Evolutionary conservation across 2,797 vertebrate species (phyloP).

Genomic region (Phaenicophaeus curvirostris): DNA sequence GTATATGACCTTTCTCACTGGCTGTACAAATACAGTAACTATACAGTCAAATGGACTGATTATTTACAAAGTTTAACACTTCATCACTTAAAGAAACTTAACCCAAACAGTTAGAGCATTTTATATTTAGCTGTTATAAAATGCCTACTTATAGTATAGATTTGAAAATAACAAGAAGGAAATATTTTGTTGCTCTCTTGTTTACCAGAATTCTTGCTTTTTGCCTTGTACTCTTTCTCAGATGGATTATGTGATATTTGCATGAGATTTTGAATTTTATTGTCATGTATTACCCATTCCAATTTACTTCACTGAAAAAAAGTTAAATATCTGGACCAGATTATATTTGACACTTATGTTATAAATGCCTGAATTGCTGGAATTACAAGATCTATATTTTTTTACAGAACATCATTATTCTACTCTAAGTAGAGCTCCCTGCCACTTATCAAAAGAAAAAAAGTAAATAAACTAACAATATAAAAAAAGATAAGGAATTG

Average conservation of each 20-base stretch:
- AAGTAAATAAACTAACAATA: background rate
- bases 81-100: background rate
- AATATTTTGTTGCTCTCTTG: background rate
- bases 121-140: constrained; percentile 2
- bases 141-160: background rate
- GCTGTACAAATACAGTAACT: background rate
- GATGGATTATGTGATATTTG: background rate
- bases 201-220: background rate
- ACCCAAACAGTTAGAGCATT: background rate
- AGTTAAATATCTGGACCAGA: constrained; percentile 1
- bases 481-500: background rate
- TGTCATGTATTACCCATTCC: constrained; percentile 28
- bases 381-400: constrained; percentile 23
- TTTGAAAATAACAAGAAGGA: constrained; percentile 33
- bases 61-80: background rate
- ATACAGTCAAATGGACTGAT: background rate
- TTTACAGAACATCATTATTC: background rate
- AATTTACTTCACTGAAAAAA: constrained; percentile 56
- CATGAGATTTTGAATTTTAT: constrained; percentile 37
- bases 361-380: background rate
- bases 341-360: constrained; percentile 55
- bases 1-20: background rate
- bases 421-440: constrained; percentile 13
- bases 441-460: background rate
- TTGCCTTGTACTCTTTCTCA: background rate